Evolutionary conservation across 2,113 vertebrate species (phyloP).

Genomic region (Dromiciops gliroides): DNA sequence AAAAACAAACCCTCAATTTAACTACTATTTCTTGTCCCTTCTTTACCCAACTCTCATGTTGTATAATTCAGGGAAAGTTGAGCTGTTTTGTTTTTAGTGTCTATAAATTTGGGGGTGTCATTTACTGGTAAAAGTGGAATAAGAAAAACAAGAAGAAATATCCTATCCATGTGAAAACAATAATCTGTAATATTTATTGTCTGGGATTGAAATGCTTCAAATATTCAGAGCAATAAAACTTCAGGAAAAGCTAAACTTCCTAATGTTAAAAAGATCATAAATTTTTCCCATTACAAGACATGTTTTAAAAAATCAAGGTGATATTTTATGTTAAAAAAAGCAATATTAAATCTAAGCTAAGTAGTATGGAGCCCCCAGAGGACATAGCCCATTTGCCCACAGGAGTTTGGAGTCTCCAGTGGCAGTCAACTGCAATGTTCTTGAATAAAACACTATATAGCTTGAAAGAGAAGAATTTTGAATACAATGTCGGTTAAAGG

Average conservation of each 20-base stretch:
- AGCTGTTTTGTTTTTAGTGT: slow-evolving; percentile 70
- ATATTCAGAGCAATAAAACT: slow-evolving; percentile 86
- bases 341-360: slow-evolving; percentile 66
- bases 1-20: slow-evolving; percentile 61
- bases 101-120: slow-evolving; percentile 83
- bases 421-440: slow-evolving; percentile 51
- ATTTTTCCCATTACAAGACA: slow-evolving; percentile 80
- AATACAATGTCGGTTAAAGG: not conserved
- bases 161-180: slow-evolving; percentile 88
- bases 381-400: slow-evolving; percentile 77
- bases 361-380: slow-evolving; percentile 80
- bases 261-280: slow-evolving; percentile 86
- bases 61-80: slow-evolving; percentile 62
- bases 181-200: slow-evolving; percentile 90
- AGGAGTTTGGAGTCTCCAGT: slow-evolving; percentile 72
- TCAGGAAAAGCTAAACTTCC: slow-evolving; percentile 87
- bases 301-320: slow-evolving; percentile 70
- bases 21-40: not conserved
- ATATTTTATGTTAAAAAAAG: slow-evolving; percentile 74
- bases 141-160: slow-evolving; percentile 82
- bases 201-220: slow-evolving; percentile 89
- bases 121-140: slow-evolving; percentile 77
- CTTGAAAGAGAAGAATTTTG: not conserved
- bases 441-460: not conserved
- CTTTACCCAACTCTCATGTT: slow-evolving; percentile 45